Percentiles rank a stretch among this genome's conserved stretches.
These are phyloP conservation scores for Tiliacea aurago DNA, from an alignment of 2,888 invertebrate species.

Conservation along the genomic window DNA sequence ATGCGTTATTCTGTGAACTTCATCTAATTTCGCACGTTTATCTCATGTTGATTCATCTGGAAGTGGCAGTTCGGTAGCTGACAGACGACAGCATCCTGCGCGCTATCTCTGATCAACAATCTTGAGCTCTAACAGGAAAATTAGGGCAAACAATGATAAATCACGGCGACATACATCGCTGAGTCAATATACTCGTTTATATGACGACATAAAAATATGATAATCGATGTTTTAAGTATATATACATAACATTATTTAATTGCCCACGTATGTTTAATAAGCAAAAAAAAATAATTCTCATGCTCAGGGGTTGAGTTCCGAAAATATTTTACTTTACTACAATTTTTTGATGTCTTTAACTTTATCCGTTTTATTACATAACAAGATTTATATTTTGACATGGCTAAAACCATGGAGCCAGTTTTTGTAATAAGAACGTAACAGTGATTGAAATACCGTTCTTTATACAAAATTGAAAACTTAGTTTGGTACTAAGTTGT, in stretches of 20 bases:
- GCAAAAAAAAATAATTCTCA: not conserved
- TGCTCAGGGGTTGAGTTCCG: not conserved
- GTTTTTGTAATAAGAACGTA: no score
- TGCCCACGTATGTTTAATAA: not conserved
- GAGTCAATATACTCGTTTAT: constrained; percentile 72
- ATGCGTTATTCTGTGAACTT: constrained; percentile 30
- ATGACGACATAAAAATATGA: constrained; percentile 45
- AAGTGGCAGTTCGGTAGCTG: constrained; percentile 68
- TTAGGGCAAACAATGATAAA: constrained; percentile 73
- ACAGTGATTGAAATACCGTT: no score
- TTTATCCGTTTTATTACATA: no score
- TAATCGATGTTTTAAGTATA: constrained; percentile 41
- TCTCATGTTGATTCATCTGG: constrained; percentile 66
- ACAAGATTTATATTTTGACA: no score
- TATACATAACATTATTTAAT: not conserved
- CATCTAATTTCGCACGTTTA: constrained; percentile 45
- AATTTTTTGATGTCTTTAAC: no score
- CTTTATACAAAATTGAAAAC: no score
- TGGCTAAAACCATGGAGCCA: no score
- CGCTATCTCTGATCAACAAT: constrained; percentile 68
- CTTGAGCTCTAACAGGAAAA: constrained; percentile 65
- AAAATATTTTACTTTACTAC: no score
- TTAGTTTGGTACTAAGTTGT: no score
- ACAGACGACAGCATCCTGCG: constrained; percentile 71
- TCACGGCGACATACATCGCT: constrained; percentile 66